phyloP scores from a whole-genome alignment of 2,113 vertebrate genomes.

The Lophotis ruficrista region DNA sequence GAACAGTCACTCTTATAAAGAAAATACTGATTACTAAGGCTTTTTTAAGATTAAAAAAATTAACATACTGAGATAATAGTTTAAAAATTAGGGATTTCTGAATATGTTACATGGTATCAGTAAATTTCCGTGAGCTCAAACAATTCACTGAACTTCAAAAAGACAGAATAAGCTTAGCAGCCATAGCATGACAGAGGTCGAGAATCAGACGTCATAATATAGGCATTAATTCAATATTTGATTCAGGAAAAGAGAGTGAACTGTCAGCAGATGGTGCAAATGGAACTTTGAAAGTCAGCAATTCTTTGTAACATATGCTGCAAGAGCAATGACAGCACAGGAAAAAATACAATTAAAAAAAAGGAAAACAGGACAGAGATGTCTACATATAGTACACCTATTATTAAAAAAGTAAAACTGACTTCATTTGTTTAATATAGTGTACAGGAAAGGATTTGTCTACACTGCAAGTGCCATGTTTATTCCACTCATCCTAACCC shows the following conservation, averaged over 20 bases:
- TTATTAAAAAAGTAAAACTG: not conserved
- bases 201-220: not conserved
- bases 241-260: not conserved
- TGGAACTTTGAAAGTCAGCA: not conserved
- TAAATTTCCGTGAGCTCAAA: not conserved
- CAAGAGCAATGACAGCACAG: not conserved
- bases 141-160: not conserved
- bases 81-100: not conserved
- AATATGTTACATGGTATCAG: not conserved
- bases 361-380: not conserved
- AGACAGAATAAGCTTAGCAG: not conserved
- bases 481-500: not conserved
- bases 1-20: not conserved
- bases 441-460: not conserved
- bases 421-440: not conserved
- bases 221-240: not conserved
- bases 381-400: not conserved
- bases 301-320: not conserved
- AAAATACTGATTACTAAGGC: not conserved
- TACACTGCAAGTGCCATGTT: not conserved
- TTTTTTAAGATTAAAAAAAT: not conserved
- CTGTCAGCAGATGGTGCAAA: not conserved
- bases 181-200: not conserved
- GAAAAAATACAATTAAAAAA: not conserved
- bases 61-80: not conserved